These are phyloP conservation scores for Neolamprologus hecqui DNA, from an alignment of 2,113 vertebrate genomes.

Conservation along the genomic window DNA sequence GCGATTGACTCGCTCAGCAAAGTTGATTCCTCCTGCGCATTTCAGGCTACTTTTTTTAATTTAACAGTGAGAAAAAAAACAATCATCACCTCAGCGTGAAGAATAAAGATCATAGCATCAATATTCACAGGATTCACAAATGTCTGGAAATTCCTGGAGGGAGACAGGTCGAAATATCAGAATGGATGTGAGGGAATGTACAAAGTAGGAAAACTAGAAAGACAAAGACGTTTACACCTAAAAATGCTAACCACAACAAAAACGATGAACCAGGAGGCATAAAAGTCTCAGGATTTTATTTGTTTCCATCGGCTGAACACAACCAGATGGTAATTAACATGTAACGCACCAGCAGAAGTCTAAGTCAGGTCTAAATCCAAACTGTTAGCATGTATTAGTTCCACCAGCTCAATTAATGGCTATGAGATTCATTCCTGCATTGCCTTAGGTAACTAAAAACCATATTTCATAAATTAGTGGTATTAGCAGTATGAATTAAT, in stretches of 20 bases:
- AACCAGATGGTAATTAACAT: not conserved
- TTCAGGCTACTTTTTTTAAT: not conserved
- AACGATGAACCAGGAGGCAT: not conserved
- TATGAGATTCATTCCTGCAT: not conserved
- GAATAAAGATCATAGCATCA: not conserved
- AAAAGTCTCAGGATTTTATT: not conserved
- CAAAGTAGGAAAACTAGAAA: not conserved
- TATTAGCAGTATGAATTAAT: fast-evolving
- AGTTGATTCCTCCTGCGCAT: not conserved
- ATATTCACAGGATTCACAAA: not conserved
- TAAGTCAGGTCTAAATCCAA: not conserved
- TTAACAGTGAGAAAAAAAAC: not conserved
- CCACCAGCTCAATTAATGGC: not conserved
- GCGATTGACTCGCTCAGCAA: not conserved
- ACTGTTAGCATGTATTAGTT: not conserved
- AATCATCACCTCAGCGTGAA: not conserved
- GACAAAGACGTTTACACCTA: not conserved
- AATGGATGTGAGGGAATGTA: not conserved
- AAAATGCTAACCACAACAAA: not conserved
- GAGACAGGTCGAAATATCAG: not conserved
- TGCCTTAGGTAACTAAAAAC: not conserved
- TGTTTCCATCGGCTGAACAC: not conserved
- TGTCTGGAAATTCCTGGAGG: not conserved
- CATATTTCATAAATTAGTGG: not conserved
- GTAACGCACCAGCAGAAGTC: not conserved